Base-by-base conservation (phyloP, 2,113 vertebrate genomes). In the Pardalotus punctatus region DNA sequence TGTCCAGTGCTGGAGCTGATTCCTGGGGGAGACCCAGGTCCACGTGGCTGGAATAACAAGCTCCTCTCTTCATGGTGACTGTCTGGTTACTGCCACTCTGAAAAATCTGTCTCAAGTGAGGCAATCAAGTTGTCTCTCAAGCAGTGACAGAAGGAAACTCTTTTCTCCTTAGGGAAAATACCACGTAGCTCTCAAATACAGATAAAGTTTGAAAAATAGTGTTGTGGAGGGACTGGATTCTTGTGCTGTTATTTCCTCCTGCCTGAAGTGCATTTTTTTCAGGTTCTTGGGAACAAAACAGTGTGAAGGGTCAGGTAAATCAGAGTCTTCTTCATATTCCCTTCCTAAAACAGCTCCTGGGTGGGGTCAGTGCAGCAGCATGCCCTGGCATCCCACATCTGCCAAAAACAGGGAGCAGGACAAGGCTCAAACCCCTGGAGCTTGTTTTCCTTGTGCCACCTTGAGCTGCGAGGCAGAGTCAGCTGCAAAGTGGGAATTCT, bases 121-220 rank as follows among this genome's bases (percentile, higher is more conserved):
- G 88, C 88, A 96, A 96, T 96, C 94, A 93, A 94, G 93, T 42
- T 94, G 88, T 94, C 90, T 97, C 90, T 94, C 93, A 83, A 88
- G 79, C 79, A 85, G 62, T 94, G 70, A 88, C 1, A 11, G 94
- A 91, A 88, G 81, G 74, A 90, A 95, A 95, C 71, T 78, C 82
- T 94, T 83, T 90, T 97, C 47, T 86, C 89, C 88, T 91, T 64
- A 80, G 90, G 94, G 88, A 94, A 93, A 96, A 95, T n/a, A 94
- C 62, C 64, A 58, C 0, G 2, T 47, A 93, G 71, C 56, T 81
- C 64, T 86, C 76, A 90, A 92, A 95, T 77, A 96, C 25, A 93
- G 84, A 92, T 82, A 69, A 87, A 88, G 79, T 90, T 90, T 94
- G 92, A 95, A 92, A 96, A 93, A 94, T 3, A 66, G 64, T 47